Percentiles rank a stretch among this genome's conserved stretches.
Conservation (phyloP, 1,140 invertebrate species). For the Drosophila cardini region DNA sequence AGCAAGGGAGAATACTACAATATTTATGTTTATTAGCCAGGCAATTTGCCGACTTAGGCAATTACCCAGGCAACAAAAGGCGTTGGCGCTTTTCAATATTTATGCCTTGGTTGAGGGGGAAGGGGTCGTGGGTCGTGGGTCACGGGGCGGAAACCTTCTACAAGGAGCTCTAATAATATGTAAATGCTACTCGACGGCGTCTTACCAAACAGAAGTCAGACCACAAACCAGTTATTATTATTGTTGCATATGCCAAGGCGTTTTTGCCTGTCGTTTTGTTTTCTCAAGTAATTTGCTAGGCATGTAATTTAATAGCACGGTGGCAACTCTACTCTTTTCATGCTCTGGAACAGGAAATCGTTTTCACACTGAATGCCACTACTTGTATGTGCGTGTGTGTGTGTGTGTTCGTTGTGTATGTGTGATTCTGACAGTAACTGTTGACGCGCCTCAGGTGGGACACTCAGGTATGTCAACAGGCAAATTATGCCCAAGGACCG, state of each 20-base stretch:
- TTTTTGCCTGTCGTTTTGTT: slow-evolving; percentile 56
- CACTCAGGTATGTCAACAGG: slow-evolving; percentile 49
- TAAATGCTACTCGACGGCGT: slow-evolving; percentile 32
- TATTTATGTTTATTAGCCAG: slow-evolving; percentile 61
- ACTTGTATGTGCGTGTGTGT: slow-evolving; percentile 8
- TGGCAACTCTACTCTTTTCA: slow-evolving; percentile 32
- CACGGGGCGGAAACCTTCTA: too few relatives aligned
- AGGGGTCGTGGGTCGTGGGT: too few relatives aligned
- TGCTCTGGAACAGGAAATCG: slow-evolving; percentile 14
- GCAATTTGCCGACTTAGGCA: slow-evolving; percentile 59
- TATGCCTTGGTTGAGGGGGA: slow-evolving; percentile 13
- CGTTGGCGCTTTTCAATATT: slow-evolving; percentile 61
- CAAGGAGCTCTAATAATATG: slow-evolving; percentile 45
- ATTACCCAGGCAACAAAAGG: slow-evolving; percentile 51
- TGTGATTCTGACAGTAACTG: slow-evolving; percentile 38
- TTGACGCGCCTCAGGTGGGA: slow-evolving; percentile 49
- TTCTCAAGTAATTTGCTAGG: slow-evolving; percentile 56
- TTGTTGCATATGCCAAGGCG: slow-evolving; percentile 56
- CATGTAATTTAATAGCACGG: slow-evolving; percentile 56
- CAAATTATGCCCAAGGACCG: slow-evolving; percentile 49
- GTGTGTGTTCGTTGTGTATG: slow-evolving; percentile 10
- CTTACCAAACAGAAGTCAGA: slow-evolving; percentile 39
- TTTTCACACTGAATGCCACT: background rate
- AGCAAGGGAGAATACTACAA: slow-evolving; percentile 11
- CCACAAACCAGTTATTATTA: slow-evolving; percentile 56